Conservation (phyloP, 2,113 vertebrate genomes). For the Psittacus erithacus region DNA sequence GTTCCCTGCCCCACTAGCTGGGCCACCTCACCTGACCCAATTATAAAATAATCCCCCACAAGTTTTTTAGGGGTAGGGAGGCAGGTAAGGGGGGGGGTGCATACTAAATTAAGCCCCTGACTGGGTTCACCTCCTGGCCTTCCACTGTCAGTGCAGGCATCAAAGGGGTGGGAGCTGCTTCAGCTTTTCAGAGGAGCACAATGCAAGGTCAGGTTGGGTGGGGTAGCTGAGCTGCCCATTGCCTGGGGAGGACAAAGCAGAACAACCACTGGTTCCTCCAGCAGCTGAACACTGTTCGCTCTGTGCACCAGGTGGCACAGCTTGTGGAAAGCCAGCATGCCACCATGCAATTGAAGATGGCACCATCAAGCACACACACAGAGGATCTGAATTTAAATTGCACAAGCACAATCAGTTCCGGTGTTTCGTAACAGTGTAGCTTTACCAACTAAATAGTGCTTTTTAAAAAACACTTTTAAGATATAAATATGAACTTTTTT, state of each 20-base stretch:
- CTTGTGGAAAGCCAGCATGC: background rate
- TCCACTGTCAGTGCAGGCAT: accelerated
- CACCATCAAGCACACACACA: background rate
- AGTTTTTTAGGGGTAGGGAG: background rate
- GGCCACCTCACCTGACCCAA: background rate
- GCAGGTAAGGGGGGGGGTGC: background rate
- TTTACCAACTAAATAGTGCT: background rate
- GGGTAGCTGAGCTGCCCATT: accelerated
- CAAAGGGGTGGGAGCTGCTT: background rate
- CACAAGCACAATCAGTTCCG: background rate
- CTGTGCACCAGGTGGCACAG: background rate
- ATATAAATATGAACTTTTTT: background rate
- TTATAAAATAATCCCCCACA: background rate
- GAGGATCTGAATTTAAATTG: background rate
- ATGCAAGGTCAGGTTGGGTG: background rate
- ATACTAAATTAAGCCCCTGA: background rate
- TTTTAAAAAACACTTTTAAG: background rate
- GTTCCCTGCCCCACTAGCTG: background rate
- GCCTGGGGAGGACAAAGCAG: accelerated
- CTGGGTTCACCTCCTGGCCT: background rate
- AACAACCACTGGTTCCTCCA: background rate
- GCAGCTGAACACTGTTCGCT: accelerated
- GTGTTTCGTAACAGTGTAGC: accelerated
- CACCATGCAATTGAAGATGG: background rate
- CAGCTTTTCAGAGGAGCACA: background rate